These are phyloP conservation scores for Thamnaconus septentrionalis DNA, from an alignment of 2,113 vertebrate genomes.

Conservation along the genomic window DNA sequence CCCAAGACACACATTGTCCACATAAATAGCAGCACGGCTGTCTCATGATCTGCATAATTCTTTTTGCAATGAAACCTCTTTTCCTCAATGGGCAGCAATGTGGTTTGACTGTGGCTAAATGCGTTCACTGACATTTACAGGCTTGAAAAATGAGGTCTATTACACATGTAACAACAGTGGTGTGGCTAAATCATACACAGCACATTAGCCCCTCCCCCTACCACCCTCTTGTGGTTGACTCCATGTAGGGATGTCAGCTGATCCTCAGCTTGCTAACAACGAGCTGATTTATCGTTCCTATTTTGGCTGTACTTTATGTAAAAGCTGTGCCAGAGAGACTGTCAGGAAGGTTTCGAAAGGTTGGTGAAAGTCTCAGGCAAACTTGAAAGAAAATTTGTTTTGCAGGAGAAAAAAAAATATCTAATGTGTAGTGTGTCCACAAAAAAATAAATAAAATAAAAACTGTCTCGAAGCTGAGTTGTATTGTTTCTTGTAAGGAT, in stretches of 20 bases:
- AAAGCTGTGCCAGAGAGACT: too few relatives aligned
- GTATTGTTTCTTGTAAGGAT: too few relatives aligned
- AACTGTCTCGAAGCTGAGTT: too few relatives aligned
- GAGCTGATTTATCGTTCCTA: neutral
- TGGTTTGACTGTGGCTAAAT: slow-evolving; percentile 9
- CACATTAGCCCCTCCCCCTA: slow-evolving; percentile 4
- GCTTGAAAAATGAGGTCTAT: slow-evolving; percentile 1
- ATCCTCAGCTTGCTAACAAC: neutral
- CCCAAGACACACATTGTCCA: slow-evolving; percentile 43
- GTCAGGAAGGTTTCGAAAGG: too few relatives aligned
- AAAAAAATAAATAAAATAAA: too few relatives aligned
- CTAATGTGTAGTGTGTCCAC: too few relatives aligned
- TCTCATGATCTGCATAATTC: slow-evolving; percentile 1
- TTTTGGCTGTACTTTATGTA: too few relatives aligned
- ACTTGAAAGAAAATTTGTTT: too few relatives aligned
- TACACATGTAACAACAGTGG: neutral
- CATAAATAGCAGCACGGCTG: slow-evolving; percentile 18
- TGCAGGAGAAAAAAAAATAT: too few relatives aligned
- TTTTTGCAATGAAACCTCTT: slow-evolving; percentile 13
- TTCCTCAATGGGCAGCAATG: neutral
- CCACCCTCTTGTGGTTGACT: neutral
- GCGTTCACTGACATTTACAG: neutral
- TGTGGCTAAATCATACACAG: neutral
- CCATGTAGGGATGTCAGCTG: neutral
- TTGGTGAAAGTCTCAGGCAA: too few relatives aligned